These are phyloP conservation scores for Lydus trimaculatus DNA, from an alignment of 2,888 invertebrate genomes.

Conservation along the genomic window DNA sequence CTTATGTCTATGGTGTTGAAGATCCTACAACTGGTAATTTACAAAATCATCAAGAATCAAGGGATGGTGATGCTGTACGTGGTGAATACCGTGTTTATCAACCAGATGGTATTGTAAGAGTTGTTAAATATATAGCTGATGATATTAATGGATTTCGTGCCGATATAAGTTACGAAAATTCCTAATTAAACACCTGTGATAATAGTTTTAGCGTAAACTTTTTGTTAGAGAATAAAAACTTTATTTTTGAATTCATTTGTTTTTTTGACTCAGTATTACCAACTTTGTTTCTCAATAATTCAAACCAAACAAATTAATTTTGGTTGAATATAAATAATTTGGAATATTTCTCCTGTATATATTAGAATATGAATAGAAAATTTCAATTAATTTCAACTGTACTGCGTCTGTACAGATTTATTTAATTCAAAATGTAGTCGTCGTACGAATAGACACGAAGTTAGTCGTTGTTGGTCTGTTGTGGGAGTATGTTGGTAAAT, in stretches of 20 bases:
- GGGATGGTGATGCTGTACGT: conserved; percentile 75
- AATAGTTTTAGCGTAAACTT: neutral
- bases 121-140: conserved; percentile 78
- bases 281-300: neutral
- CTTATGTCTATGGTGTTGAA: conserved; percentile 78
- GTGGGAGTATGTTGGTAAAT: neutral
- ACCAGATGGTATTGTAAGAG: conserved; percentile 75
- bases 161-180: conserved; percentile 52
- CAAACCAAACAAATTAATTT: too few species aligned
- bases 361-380: neutral
- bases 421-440: conserved; percentile 1
- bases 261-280: neutral
- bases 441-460: conserved; percentile 16
- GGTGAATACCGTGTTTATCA: conserved; percentile 79
- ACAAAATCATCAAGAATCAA: conserved; percentile 75
- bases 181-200: conserved; percentile 7
- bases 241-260: neutral
- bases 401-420: conserved; percentile 29
- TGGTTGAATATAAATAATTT: too few species aligned
- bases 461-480: conserved; percentile 12
- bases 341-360: neutral
- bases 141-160: conserved; percentile 77
- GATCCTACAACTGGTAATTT: conserved; percentile 76
- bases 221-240: neutral
- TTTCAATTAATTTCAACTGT: conserved; percentile 25